Percentiles rank a stretch among this genome's conserved stretches.
Conservation (phyloP, 2,113 vertebrate species). For the Emydocephalus ijimae region DNA sequence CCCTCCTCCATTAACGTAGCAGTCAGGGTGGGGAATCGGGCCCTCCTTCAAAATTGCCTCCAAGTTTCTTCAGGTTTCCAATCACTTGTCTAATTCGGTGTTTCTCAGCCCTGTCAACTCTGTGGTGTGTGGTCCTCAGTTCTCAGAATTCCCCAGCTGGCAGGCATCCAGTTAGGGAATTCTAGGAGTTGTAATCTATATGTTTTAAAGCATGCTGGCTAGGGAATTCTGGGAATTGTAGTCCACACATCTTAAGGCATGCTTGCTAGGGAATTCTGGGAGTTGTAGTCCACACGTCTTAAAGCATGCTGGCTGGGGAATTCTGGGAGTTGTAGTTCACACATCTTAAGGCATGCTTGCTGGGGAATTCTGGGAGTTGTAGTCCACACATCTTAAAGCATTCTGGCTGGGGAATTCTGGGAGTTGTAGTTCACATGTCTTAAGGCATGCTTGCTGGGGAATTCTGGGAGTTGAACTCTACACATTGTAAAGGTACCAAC, state of each 20-base stretch:
- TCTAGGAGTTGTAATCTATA: background rate
- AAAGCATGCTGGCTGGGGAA: no score
- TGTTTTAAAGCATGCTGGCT: background rate
- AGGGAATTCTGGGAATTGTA: background rate
- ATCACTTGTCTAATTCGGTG: background rate
- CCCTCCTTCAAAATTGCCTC: background rate
- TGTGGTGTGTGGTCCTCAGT: background rate
- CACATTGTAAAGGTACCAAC: no score
- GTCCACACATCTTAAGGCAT: no score
- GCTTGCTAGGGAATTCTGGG: no score
- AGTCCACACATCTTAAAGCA: no score
- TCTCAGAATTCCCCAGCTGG: background rate
- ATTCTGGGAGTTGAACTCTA: no score
- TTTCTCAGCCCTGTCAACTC: background rate
- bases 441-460: no score
- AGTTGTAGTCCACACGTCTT: rapidly evolving
- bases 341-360: no score
- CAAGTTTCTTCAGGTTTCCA: background rate
- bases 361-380: no score
- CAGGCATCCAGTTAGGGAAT: background rate
- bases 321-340: no score
- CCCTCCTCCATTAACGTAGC: background rate
- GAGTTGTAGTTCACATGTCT: rapidly evolving
- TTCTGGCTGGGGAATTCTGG: no score
- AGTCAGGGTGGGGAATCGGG: background rate